Conservation (phyloP, 2,797 vertebrate genomes). For the Champsocephalus gunnari region DNA sequence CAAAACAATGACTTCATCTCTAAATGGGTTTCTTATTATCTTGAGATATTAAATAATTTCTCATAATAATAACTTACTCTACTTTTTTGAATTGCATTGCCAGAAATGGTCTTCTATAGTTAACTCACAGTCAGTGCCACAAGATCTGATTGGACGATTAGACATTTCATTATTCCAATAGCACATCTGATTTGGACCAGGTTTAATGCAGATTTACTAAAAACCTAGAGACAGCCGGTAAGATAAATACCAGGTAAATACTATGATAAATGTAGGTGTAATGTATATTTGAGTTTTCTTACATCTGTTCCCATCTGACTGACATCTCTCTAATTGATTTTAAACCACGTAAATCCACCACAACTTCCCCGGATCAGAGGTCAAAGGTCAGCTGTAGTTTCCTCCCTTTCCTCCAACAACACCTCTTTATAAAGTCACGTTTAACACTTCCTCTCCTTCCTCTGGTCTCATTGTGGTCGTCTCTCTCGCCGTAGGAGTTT, state of each 20-base stretch:
- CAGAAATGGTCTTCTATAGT: no score
- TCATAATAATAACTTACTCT: no score
- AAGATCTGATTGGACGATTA: not conserved
- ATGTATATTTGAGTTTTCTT: not conserved
- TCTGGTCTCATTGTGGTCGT: slow-evolving; percentile 53
- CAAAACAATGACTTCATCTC: no score
- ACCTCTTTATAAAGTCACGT: slow-evolving; percentile 5
- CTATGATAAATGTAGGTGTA: not conserved
- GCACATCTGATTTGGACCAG: not conserved
- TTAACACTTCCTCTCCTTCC: slow-evolving; percentile 13
- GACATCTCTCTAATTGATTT: not conserved
- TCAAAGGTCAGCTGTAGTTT: slow-evolving; percentile 25
- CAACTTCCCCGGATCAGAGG: slow-evolving; percentile 46
- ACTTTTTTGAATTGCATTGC: no score
- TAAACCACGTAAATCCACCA: slow-evolving; percentile 12
- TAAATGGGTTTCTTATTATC: no score
- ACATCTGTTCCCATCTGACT: not conserved
- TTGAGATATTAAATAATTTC: no score
- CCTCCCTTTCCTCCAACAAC: not conserved
- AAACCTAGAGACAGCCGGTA: not conserved
- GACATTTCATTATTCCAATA: not conserved
- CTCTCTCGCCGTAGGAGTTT: slow-evolving; percentile 37
- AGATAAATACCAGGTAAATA: not conserved
- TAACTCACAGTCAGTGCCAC: not conserved
- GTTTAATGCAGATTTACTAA: not conserved